Base-by-base conservation (phyloP, 2,888 invertebrate species). In the Zygogramma bicolorata region DNA sequence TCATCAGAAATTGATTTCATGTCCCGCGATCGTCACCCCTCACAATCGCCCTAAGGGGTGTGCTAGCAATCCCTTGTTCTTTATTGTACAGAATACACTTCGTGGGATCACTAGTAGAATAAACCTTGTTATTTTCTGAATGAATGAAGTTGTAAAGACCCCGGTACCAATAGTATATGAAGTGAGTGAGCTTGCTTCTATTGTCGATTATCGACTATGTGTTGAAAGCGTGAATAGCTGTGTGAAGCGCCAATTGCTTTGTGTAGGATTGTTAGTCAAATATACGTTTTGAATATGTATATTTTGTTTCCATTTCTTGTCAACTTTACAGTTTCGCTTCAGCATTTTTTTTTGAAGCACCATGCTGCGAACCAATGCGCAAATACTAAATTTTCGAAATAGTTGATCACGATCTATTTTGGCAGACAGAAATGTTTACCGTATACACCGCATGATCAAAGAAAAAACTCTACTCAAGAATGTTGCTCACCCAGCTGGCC, bases 71-170 rank as follows among this genome's bases (percentile, higher is more conserved):
- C 69, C 69, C 29, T 63, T 42, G 27, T 62, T 20, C 46, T 18
- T 61, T 68, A 69, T 58, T 58, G 53, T 53, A 6, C n/a, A 20
- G 3, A 20, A 18, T 8, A n/a, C 27, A 27, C 27, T 42, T 40
- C 57, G 63, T 57, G 63, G 29, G 42, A 63, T 57, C 38, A 15
- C 25, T 53, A n/a, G 57, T 59, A 25, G 62, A 25, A 61, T 22
- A 20, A 61, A 13, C 49, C 46, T 31, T 53, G 38, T 42, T 46
- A 53, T 60, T 68, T 68, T 40, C 15, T 15, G 53, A 25, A 46
- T 61, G 66, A 66, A 70, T 70, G 70, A 42, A 70, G 65, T 49
- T 60, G 70, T 65, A 60, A 70, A 65, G 60, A 15, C 59, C 38
- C 8, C 31, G 70, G 53, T 68, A 61, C 31, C n/a, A 53, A 27